These are phyloP conservation scores for Lontra canadensis DNA, from an alignment of 2,113 vertebrate species.

Conservation along the genomic window DNA sequence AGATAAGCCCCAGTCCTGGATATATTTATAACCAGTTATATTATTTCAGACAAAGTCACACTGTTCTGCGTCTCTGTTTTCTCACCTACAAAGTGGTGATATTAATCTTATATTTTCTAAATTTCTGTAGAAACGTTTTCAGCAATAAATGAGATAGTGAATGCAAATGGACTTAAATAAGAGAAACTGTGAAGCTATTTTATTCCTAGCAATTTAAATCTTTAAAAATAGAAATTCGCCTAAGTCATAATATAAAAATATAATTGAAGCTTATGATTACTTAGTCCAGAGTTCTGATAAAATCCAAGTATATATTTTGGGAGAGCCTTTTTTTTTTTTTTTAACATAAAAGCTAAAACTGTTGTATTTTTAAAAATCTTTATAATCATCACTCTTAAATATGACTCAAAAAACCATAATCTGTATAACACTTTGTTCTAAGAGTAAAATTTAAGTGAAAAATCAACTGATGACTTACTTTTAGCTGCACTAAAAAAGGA, in stretches of 20 bases:
- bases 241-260: not conserved
- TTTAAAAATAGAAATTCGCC: not conserved
- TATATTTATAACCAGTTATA: not conserved
- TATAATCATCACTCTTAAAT: not conserved
- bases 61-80: not conserved
- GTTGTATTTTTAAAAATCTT: not conserved
- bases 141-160: not conserved
- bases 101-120: not conserved
- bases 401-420: not conserved
- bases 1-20: not conserved
- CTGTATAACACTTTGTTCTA: not conserved
- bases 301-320: not conserved
- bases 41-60: not conserved
- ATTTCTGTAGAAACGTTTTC: not conserved
- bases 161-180: not conserved
- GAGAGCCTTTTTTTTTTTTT: not conserved
- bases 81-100: not conserved
- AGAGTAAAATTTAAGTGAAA: constrained; percentile 8
- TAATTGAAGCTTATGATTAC: not conserved
- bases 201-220: not conserved
- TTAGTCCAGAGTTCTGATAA: not conserved
- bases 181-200: not conserved
- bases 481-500: not conserved
- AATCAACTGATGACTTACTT: not conserved
- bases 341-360: not conserved